Conservation (phyloP, 2,888 invertebrate genomes). For the Slavum lentiscoides region DNA sequence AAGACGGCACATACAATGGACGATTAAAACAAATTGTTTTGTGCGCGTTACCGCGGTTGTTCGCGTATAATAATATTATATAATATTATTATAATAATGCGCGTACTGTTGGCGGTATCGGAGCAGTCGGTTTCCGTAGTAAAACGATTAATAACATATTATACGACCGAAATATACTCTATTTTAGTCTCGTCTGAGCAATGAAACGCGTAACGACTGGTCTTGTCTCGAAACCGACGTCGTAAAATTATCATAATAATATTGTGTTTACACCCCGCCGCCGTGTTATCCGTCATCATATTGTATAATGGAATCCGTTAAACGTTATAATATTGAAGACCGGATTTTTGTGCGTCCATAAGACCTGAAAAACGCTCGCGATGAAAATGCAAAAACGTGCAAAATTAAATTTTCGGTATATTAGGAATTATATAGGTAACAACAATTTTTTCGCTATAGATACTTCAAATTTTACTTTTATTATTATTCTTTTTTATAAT, state of each 20-base stretch:
- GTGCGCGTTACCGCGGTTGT: not conserved
- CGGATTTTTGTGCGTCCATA: too few species aligned
- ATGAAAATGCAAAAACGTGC: too few species aligned
- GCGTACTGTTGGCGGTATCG: not conserved
- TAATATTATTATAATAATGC: too few species aligned
- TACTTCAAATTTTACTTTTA: too few species aligned
- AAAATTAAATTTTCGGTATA: too few species aligned
- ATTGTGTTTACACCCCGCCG: too few species aligned
- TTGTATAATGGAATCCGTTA: too few species aligned
- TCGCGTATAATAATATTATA: not conserved
- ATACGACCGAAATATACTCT: not conserved
- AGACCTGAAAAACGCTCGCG: too few species aligned
- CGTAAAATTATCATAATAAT: too few species aligned
- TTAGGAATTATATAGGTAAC: too few species aligned
- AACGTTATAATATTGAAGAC: not conserved
- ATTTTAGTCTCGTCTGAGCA: not conserved
- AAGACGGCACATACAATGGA: constrained; percentile 7
- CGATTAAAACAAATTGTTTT: not conserved
- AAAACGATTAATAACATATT: constrained; percentile 35
- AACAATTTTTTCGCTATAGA: too few species aligned
- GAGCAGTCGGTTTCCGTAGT: not conserved
- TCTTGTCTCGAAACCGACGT: not conserved
- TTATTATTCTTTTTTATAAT: too few species aligned
- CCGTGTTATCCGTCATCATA: not conserved
- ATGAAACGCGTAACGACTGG: not conserved